phyloP scores from a whole-genome alignment of 2,113 vertebrate species.

The Hylia prasina region DNA sequence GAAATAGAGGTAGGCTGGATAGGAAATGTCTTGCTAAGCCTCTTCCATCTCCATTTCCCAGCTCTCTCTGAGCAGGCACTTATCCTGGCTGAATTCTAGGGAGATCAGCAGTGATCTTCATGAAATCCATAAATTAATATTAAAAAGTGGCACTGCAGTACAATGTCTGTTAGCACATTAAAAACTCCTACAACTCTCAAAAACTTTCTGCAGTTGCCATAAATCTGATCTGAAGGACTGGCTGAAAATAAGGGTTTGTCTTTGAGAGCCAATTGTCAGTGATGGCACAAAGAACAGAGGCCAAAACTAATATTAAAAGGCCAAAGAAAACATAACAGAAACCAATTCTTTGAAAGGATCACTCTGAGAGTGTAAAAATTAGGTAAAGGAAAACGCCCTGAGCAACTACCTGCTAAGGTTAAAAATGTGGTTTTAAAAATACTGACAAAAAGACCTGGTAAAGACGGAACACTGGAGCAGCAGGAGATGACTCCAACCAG shows the following conservation, averaged over 20 bases:
- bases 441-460: not conserved
- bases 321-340: not conserved
- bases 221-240: not conserved
- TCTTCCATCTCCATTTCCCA: not conserved
- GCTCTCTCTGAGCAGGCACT: not conserved
- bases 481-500: not conserved
- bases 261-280: not conserved
- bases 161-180: not conserved
- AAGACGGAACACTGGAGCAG: not conserved
- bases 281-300: not conserved
- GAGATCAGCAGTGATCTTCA: not conserved
- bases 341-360: not conserved
- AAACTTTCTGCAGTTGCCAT: not conserved
- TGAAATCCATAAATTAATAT: not conserved
- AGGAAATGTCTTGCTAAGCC: not conserved
- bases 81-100: not conserved
- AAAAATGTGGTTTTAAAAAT: not conserved
- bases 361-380: not conserved
- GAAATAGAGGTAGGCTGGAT: not conserved
- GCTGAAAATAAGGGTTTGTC: not conserved
- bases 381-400: not conserved
- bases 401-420: not conserved
- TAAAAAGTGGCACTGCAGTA: not conserved
- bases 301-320: not conserved
- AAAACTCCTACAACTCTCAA: not conserved